These are phyloP conservation scores for Reinhardtius hippoglossoides DNA, from an alignment of 2,113 vertebrate species.

Conservation along the genomic window DNA sequence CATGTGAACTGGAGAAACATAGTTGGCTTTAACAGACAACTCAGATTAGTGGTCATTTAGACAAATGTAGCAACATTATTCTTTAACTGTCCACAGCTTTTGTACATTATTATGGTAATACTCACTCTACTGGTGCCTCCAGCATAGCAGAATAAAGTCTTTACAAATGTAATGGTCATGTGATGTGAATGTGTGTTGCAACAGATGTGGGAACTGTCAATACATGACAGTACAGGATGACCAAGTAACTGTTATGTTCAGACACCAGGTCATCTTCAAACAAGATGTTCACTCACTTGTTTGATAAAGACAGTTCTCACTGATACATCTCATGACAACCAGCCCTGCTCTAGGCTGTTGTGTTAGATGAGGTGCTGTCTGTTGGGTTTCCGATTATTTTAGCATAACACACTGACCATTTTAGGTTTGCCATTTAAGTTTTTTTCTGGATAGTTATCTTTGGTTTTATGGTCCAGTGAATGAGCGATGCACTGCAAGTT, in stretches of 20 bases:
- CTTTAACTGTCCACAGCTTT: background rate
- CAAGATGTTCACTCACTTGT: background rate
- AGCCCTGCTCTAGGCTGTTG: background rate
- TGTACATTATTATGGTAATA: background rate
- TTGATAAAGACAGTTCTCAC: conserved; percentile 5
- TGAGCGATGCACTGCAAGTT: background rate
- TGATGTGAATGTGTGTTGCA: conserved; percentile 9
- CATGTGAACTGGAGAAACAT: background rate
- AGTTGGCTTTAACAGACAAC: background rate
- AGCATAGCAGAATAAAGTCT: background rate
- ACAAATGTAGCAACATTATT: background rate
- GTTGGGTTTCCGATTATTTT: background rate
- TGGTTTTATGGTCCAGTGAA: background rate
- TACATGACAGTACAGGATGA: background rate
- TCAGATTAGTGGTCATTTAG: conserved; percentile 1
- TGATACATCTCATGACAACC: background rate
- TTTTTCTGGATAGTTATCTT: conserved; percentile 6
- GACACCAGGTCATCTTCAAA: background rate
- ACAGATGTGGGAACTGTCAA: conserved; percentile 8
- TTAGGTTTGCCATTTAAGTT: conserved; percentile 12
- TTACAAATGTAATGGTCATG: conserved; percentile 13
- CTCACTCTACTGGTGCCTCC: background rate
- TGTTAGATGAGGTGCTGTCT: background rate
- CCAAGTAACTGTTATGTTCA: conserved; percentile 12
- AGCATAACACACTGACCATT: background rate